These are phyloP conservation scores for Rhinella marina DNA, from an alignment of 2,797 vertebrate genomes.

Conservation along the genomic window DNA sequence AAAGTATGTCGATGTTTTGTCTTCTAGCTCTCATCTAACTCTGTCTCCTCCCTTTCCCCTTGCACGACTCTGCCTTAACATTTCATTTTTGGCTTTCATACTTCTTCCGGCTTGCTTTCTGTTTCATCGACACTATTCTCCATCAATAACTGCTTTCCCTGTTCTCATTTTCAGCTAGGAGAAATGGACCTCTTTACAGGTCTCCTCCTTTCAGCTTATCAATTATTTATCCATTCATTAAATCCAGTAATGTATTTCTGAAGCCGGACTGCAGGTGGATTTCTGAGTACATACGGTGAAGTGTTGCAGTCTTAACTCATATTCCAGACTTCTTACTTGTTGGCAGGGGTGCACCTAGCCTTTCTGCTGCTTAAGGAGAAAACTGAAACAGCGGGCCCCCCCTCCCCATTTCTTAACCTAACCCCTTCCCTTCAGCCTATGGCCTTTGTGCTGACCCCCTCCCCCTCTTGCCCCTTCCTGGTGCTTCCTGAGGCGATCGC, in stretches of 20 bases:
- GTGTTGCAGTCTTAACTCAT: not conserved
- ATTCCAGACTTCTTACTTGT: not conserved
- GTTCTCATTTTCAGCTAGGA: slow-evolving; percentile 3
- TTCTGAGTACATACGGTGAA: not conserved
- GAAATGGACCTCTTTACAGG: slow-evolving; percentile 16
- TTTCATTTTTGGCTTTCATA: slow-evolving; percentile 13
- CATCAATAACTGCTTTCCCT: slow-evolving; percentile 31
- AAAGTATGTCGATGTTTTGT: slow-evolving; percentile 30
- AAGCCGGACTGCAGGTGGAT: not conserved
- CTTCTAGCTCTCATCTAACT: slow-evolving; percentile 16
- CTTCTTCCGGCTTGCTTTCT: not conserved
- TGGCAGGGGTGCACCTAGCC: too few relatives aligned
- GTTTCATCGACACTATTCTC: not conserved
- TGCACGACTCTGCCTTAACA: not conserved
- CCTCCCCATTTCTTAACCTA: too few relatives aligned
- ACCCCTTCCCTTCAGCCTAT: too few relatives aligned
- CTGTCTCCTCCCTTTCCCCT: slow-evolving; percentile 22
- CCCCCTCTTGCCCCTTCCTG: too few relatives aligned
- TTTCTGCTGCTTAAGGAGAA: too few relatives aligned
- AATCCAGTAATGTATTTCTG: slow-evolving; percentile 14
- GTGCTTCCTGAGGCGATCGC: too few relatives aligned
- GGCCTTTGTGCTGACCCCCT: too few relatives aligned
- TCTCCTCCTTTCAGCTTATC: slow-evolving; percentile 19
- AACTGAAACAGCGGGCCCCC: too few relatives aligned
- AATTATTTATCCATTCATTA: slow-evolving; percentile 28